Evolutionary conservation across 64 coral and sea anemone genomes (phyloP).

Genomic region (Montipora foliosa): DNA sequence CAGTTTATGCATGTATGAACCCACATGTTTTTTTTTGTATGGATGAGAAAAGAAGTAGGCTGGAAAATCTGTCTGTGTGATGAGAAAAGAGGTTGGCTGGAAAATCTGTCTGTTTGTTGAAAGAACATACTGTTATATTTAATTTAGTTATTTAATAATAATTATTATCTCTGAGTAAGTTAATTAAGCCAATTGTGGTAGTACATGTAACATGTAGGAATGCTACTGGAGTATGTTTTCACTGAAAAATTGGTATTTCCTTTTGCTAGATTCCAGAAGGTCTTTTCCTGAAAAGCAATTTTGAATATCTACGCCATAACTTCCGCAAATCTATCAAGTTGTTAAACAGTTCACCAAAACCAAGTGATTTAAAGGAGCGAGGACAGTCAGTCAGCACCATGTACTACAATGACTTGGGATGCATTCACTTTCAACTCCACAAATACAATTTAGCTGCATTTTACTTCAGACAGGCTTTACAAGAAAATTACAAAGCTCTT

Average conservation of each 20-base stretch:
- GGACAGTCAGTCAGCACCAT: constrained; percentile 90
- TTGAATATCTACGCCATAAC: constrained; percentile 97
- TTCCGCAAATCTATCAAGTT: constrained; percentile 94
- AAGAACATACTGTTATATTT: no score
- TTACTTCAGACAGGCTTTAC: constrained; percentile 91
- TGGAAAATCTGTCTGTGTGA: no score
- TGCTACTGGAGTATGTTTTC: not conserved
- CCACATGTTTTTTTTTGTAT: no score
- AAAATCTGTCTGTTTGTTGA: no score
- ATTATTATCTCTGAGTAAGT: no score
- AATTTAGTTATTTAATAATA: no score
- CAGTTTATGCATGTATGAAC: no score
- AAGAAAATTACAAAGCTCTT: constrained; percentile 91
- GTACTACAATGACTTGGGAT: constrained; percentile 99
- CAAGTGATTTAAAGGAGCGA: constrained; percentile 45
- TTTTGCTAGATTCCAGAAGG: constrained; percentile 75
- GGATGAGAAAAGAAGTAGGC: no score
- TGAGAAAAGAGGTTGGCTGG: no score
- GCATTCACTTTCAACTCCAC: constrained; percentile 98
- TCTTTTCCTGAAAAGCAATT: constrained; percentile 97
- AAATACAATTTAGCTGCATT: constrained; percentile 97
- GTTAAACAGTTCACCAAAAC: constrained; percentile 93
- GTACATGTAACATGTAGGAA: no score
- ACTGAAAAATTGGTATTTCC: not conserved
- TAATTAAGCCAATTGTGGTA: no score